Conservation (phyloP, 2,888 invertebrate genomes). For the Halictus quadricinctus region DNA sequence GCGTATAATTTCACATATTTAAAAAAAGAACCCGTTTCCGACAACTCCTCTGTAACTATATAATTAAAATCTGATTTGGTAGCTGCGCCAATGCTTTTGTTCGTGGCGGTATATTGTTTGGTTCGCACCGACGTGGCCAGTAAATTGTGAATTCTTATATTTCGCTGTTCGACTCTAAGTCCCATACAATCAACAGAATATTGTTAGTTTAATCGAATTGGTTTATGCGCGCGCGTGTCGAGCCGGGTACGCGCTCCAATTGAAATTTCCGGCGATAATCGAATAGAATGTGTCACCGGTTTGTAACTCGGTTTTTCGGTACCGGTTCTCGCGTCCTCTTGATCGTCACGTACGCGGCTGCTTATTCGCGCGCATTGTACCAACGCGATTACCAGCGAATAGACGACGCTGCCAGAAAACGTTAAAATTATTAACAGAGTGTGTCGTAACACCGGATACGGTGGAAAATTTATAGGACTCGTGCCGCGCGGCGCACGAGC, state of each 20-base stretch:
- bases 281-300: background rate
- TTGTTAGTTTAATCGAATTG: constrained; percentile 8
- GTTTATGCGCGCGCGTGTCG: background rate
- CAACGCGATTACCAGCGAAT: background rate
- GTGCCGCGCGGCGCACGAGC: too few species aligned
- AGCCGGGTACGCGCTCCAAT: background rate
- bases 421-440: background rate
- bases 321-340: background rate
- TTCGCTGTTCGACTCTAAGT: background rate
- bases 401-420: background rate
- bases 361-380: constrained; percentile 13
- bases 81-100: too few species aligned
- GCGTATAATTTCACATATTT: too few species aligned
- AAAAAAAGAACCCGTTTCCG: too few species aligned
- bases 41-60: too few species aligned
- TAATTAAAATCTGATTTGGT: too few species aligned
- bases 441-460: background rate
- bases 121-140: background rate
- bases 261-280: constrained; percentile 2
- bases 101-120: background rate
- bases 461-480: background rate
- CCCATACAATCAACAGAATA: background rate
- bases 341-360: background rate
- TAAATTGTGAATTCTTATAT: background rate
- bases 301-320: constrained; percentile 11